Percentiles rank a stretch among this genome's conserved stretches.
Evolutionary conservation across 37 sponge, comb jelly and placozoan genomes (phyloP).

Genomic region (Spongilla lacustris): DNA sequence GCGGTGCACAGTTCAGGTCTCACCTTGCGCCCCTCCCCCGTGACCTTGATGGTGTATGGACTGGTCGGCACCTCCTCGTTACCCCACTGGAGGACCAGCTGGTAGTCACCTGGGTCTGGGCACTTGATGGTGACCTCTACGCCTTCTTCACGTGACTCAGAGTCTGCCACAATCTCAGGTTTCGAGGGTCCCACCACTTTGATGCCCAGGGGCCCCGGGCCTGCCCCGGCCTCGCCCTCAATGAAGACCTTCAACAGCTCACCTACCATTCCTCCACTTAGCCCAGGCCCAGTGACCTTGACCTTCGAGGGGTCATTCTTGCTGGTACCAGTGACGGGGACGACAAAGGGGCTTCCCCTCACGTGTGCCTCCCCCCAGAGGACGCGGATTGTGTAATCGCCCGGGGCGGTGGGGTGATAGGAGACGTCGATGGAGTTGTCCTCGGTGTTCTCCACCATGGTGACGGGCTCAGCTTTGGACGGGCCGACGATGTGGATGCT

Average conservation of each 20-base stretch:
- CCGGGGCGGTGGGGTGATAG: slow-evolving; percentile 85
- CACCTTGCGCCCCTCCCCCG: slow-evolving; percentile 65
- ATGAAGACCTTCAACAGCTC: slow-evolving; percentile 71
- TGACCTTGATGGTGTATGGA: slow-evolving; percentile 60
- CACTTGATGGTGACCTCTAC: slow-evolving; percentile 68
- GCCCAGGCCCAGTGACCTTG: slow-evolving; percentile 64
- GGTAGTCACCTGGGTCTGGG: slow-evolving; percentile 85
- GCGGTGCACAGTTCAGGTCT: slow-evolving; percentile 78
- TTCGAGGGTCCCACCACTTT: slow-evolving; percentile 85
- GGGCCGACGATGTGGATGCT: slow-evolving; percentile 82
- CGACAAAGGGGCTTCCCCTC: slow-evolving; percentile 85
- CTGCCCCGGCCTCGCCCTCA: slow-evolving; percentile 70
- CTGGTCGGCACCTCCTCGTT: slow-evolving; percentile 76
- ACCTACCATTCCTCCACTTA: slow-evolving; percentile 66
- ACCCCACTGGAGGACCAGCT: slow-evolving; percentile 81
- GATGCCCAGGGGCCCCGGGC: slow-evolving; percentile 84
- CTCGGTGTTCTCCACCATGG: slow-evolving; percentile 67
- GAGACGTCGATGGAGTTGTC: slow-evolving; percentile 73
- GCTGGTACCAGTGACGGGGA: slow-evolving; percentile 66
- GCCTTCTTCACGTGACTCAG: slow-evolving; percentile 70
- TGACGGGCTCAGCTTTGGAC: slow-evolving; percentile 87
- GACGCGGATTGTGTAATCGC: slow-evolving; percentile 81
- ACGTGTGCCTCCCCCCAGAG: slow-evolving; percentile 91
- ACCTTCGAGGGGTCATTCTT: slow-evolving; percentile 73
- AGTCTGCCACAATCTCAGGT: slow-evolving; percentile 80